phyloP scores from a whole-genome alignment of 2,888 invertebrate species.

The Sarcophaga subvicina region DNA sequence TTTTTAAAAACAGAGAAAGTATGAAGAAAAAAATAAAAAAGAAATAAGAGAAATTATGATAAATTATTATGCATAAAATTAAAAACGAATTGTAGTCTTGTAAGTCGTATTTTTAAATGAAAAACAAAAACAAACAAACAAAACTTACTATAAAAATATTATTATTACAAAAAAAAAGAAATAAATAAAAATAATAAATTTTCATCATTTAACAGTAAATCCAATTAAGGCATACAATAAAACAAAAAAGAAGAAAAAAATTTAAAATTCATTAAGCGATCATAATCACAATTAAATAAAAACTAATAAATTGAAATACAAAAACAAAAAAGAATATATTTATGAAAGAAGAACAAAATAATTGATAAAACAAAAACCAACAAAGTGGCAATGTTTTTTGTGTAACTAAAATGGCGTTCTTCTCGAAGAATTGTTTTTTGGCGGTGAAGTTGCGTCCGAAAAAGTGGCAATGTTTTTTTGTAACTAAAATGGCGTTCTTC shows the following conservation, averaged over 20 bases:
- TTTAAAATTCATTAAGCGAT: slow-evolving; percentile 25
- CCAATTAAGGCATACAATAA: slow-evolving; percentile 1
- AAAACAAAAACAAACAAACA: slow-evolving; percentile 11
- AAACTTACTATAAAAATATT: slow-evolving; percentile 12
- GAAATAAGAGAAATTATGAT: slow-evolving; percentile 23
- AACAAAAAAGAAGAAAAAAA: slow-evolving; percentile 4
- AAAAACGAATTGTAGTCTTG: slow-evolving; percentile 58
- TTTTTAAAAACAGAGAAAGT: too few species aligned
- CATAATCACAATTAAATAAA: slow-evolving; percentile 54
- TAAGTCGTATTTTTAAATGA: slow-evolving; percentile 66
- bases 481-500: too few species aligned
- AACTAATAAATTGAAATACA: slow-evolving; percentile 50
- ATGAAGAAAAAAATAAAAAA: too few species aligned
- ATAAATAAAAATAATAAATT: slow-evolving; percentile 44
- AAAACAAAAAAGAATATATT: slow-evolving; percentile 6
- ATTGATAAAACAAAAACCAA: too few species aligned
- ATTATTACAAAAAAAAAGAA: slow-evolving; percentile 49
- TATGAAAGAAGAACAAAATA: too few species aligned
- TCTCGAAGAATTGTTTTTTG: too few species aligned
- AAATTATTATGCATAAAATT: slow-evolving; percentile 39
- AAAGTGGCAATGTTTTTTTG: too few species aligned
- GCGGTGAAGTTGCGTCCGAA: too few species aligned
- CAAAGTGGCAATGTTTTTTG: too few species aligned
- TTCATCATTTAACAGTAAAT: slow-evolving; percentile 40
- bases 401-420: too few species aligned